Base-by-base conservation (phyloP, 2,888 invertebrate genomes). In the Orthosia gothica region DNA sequence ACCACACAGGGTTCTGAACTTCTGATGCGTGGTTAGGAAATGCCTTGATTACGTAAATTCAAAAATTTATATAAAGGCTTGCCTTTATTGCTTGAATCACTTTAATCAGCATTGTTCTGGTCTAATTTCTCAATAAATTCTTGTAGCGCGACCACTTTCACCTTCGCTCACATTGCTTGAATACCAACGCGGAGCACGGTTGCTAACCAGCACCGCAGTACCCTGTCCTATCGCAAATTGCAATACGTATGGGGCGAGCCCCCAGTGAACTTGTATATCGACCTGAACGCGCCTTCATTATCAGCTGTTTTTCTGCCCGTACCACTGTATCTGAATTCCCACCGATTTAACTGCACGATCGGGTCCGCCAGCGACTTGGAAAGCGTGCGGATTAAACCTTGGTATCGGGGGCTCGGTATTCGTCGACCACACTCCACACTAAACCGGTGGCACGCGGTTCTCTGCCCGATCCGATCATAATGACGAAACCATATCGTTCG, bases 181-280 rank as follows among this genome's bases (percentile, higher is more conserved):
- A 83, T 82, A 76, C 77, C 79, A 82, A 69, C 49, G 63, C 58
- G 12, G 47, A 70, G 77, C 65, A 50, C 52, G 55, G 88, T 90
- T 91, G 85, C 87, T 87, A 89, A 78, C 85, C 76, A 74, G 74
- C 75, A 70, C 40, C 45, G 16, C 70, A 23, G 64, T 73, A 74
- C 70, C 68, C 70, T 62, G 77, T 65, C 80, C 74, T 89, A 89
- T 90, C 88, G 80, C 80, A 70, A 83, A 76, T 84, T 55, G 59
- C 74, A 74, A 83, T 85, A 87, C 89, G 90, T 89, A 86, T 74
- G 86, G 82, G 93, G 70, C 95, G 91, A 95, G 95, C 94, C 95
- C 93, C 94, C 94, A 87, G 67, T 91, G 92, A 93, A 93, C 93
- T 93, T 92, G 90, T 88, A 86, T 85, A 86, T 86, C 90, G 90